Conservation (phyloP, 2,888 invertebrate genomes). For the Pecten maximus region DNA sequence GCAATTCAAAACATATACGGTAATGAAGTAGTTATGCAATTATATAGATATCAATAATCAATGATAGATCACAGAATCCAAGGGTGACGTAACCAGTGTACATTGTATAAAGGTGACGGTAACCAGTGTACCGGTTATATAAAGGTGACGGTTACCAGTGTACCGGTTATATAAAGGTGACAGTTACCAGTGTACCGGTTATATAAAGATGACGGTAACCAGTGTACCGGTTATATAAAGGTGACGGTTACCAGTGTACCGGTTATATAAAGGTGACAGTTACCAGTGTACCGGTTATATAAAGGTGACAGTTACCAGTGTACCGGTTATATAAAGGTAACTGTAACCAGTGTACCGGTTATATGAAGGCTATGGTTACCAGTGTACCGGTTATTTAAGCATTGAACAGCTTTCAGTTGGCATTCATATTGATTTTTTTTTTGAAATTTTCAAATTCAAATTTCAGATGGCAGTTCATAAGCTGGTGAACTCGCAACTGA, state of each 20-base stretch:
- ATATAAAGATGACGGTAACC: background rate
- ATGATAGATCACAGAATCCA: too few relatives aligned
- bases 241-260: background rate
- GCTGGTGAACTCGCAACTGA: too few relatives aligned
- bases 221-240: background rate
- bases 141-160: background rate
- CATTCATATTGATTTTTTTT: too few relatives aligned
- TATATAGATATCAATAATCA: too few relatives aligned
- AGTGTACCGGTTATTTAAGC: background rate
- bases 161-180: background rate
- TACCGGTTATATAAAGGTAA: background rate
- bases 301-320: background rate
- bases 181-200: background rate
- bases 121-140: background rate
- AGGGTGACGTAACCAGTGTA: background rate
- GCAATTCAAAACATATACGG: too few relatives aligned
- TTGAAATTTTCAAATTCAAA: too few relatives aligned
- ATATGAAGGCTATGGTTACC: background rate
- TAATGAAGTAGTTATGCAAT: too few relatives aligned
- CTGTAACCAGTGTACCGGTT: background rate
- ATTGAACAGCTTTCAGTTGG: too few relatives aligned
- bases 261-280: background rate
- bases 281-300: background rate
- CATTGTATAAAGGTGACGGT: background rate
- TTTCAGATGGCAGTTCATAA: too few relatives aligned